These are phyloP conservation scores for Spodoptera picta DNA, from an alignment of 2,888 invertebrate genomes.

Conservation along the genomic window DNA sequence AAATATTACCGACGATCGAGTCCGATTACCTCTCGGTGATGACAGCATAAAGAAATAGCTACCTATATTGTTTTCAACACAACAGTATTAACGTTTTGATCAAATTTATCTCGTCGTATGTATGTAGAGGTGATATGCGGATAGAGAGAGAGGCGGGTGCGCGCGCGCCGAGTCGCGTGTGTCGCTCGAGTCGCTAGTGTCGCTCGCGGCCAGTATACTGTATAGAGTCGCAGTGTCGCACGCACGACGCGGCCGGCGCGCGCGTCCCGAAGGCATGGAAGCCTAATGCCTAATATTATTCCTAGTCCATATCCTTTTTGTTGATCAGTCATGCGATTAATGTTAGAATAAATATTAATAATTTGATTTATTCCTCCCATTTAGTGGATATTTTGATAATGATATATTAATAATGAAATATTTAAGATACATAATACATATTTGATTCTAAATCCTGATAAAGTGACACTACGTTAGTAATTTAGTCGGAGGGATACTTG, in stretches of 20 bases:
- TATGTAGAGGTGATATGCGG: constrained; percentile 86
- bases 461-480: constrained; percentile 89
- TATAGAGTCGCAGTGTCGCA: constrained; percentile 25
- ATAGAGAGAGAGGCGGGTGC: constrained; percentile 77
- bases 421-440: constrained; percentile 89
- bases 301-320: constrained; percentile 89
- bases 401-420: constrained; percentile 89
- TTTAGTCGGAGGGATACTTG: constrained; percentile 89
- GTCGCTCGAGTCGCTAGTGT: constrained; percentile 25
- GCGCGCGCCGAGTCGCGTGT: constrained; percentile 59
- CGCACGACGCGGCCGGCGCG: constrained; percentile 54
- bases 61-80: constrained; percentile 81
- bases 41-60: constrained; percentile 76
- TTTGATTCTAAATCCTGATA: constrained; percentile 89
- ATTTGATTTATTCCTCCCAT: constrained; percentile 89
- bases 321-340: constrained; percentile 89
- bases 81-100: constrained; percentile 86
- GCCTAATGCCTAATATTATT: constrained; percentile 88
- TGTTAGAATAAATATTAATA: constrained; percentile 88
- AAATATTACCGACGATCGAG: constrained; percentile 84
- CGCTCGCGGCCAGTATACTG: constrained; percentile 11
- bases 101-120: constrained; percentile 81
- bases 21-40: constrained; percentile 80
- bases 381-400: constrained; percentile 89
- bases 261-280: constrained; percentile 77